phyloP scores from a whole-genome alignment of 2,888 invertebrate genomes.

The Drosophila ezoana region DNA sequence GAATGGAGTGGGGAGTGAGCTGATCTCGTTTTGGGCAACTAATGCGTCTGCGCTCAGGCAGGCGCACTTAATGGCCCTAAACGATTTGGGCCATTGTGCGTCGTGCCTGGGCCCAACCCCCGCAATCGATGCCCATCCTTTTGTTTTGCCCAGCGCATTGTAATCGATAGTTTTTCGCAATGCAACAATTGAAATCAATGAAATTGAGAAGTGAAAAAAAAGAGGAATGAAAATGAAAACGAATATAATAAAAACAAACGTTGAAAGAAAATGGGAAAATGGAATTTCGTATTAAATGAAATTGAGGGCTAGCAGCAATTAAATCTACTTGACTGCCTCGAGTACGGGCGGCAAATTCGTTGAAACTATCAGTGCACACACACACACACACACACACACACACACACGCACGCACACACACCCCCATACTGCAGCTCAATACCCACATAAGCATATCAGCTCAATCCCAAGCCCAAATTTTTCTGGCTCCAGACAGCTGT shows the following conservation, averaged over 20 bases:
- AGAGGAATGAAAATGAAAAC: constrained; percentile 7
- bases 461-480: constrained; percentile 19
- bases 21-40: constrained; percentile 51
- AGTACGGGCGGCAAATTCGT: constrained; percentile 29
- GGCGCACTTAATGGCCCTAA: constrained; percentile 62
- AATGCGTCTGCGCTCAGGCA: constrained; percentile 20
- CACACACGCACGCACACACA: constrained; percentile 19
- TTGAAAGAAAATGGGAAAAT: constrained; percentile 34
- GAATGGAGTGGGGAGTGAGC: constrained; percentile 18
- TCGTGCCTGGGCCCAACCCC: constrained; percentile 20
- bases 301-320: constrained; percentile 69
- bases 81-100: constrained; percentile 47
- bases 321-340: constrained; percentile 76
- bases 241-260: constrained; percentile 8
- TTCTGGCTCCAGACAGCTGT: constrained; percentile 37
- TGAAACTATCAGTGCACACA: constrained; percentile 31
- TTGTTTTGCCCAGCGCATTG: constrained; percentile 44
- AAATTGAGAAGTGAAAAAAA: constrained; percentile 62
- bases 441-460: constrained; percentile 18
- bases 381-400: not conserved
- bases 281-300: constrained; percentile 50
- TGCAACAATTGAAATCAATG: constrained; percentile 75
- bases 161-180: constrained; percentile 75
- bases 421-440: not conserved
- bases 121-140: constrained; percentile 20